phyloP scores from a whole-genome alignment of 1,140 invertebrate species.

The Leptopilina clavipes region DNA sequence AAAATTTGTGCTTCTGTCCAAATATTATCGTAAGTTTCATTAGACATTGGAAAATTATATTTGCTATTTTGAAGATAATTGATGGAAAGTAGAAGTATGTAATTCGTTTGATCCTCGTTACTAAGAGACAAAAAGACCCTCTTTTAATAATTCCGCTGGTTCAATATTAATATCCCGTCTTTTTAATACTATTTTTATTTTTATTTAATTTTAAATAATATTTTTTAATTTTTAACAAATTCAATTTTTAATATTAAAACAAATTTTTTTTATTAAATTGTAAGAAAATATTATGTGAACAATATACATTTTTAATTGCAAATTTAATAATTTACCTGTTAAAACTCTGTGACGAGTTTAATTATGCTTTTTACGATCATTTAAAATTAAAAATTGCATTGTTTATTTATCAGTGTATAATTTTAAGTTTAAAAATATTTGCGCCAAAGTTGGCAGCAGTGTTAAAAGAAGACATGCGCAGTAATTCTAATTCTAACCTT shows the following conservation, averaged over 20 bases:
- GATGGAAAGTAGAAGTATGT: background rate
- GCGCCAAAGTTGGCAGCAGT: background rate
- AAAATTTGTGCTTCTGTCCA: slow-evolving; percentile 79
- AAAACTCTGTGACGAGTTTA: too few relatives aligned
- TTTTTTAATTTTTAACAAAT: background rate
- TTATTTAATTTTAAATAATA: background rate
- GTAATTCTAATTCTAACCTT: too few relatives aligned
- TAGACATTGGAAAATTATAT: slow-evolving; percentile 77
- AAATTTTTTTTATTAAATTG: too few relatives aligned
- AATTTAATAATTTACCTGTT: too few relatives aligned
- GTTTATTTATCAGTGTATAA: background rate
- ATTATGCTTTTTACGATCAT: too few relatives aligned
- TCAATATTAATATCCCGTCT: slow-evolving; percentile 1
- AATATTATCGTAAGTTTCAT: slow-evolving; percentile 81
- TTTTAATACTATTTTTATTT: background rate
- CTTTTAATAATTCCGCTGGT: background rate
- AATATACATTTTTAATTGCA: too few relatives aligned
- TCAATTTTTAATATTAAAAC: too few relatives aligned
- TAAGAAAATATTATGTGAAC: too few relatives aligned
- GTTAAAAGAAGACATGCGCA: background rate
- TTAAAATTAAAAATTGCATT: background rate
- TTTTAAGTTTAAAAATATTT: background rate
- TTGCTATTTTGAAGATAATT: background rate
- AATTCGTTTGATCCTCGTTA: background rate
- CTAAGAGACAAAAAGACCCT: background rate